phyloP scores from a whole-genome alignment of 2,113 vertebrate species.

The Bucco capensis region DNA sequence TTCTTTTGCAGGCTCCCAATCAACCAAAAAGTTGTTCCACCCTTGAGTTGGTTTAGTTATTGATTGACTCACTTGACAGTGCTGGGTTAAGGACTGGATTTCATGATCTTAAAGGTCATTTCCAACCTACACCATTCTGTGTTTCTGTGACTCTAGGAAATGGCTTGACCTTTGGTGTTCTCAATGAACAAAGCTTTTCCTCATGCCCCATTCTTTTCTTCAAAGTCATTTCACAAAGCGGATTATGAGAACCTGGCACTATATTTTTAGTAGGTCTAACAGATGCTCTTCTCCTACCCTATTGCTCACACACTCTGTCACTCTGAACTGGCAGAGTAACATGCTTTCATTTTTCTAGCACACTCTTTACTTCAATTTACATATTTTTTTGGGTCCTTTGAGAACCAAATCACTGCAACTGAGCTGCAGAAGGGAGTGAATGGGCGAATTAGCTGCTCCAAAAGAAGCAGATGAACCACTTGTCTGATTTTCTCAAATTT shows the following conservation, averaged over 20 bases:
- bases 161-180: background rate
- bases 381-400: conserved; percentile 61
- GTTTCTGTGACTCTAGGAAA: background rate
- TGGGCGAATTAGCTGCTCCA: conserved; percentile 49
- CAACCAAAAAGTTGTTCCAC: background rate
- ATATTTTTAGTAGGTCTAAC: conserved; percentile 51
- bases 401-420: conserved; percentile 61
- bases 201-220: background rate
- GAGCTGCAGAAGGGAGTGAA: conserved; percentile 54
- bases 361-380: conserved; percentile 51
- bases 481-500: conserved; percentile 65
- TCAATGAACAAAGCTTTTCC: background rate
- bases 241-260: background rate
- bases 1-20: background rate
- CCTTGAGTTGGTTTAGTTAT: background rate
- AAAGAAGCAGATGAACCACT: conserved; percentile 63
- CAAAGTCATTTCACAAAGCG: background rate
- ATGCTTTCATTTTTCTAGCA: conserved; percentile 24
- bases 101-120: background rate
- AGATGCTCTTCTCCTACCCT: conserved; percentile 44
- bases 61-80: background rate
- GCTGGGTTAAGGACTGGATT: background rate
- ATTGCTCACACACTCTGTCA: background rate
- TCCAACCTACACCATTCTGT: background rate
- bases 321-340: conserved; percentile 33